Base-by-base conservation (phyloP, 35 echinoderm and acorn worm species). In the Eucidaris tribuloides region DNA sequence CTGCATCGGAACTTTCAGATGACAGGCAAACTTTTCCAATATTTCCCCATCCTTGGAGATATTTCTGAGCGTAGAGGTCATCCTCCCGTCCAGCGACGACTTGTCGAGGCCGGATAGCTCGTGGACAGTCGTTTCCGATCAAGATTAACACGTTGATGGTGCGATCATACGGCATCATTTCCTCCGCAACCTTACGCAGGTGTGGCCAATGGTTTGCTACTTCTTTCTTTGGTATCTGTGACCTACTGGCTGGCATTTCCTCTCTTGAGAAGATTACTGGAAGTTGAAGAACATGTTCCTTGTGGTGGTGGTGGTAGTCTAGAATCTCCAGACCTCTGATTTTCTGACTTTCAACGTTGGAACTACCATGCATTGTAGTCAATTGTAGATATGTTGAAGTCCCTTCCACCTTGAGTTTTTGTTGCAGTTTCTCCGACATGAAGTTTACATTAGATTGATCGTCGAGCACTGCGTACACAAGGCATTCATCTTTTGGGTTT, bases 41-140 rank as follows among this genome's bases (percentile, higher is more conserved):
- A 24, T 76, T 60, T 58, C 87, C 87, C 87, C 87, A 89, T 15
- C 79, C 87, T 4, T 82, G 56, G 18, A 71, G 35, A 40, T 78
- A 56, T 52, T 29, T 42, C 65, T 89, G 87, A 7, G 42, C 87
- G 39, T 82, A 89, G 7, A 79, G 87, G 24, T 82, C 39, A 43
- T 89, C 79, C 39, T 86, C 58, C 31, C 15, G 28, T 57, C 89
- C 83, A 43, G 49, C 60, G 42, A 41, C 80, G 7, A 91, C 83
- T 4, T 91, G 72, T 80, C 24, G 17, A 20, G 89, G 89, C 39
- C 54, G 56, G 5, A 86, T 30, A 22, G 7, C 76, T 6, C 76
- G 17, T 4, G 84, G 68, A 7, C 65, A 58, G 49, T 79, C 55
- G 72, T 55, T 79, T 0, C 84, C 84, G 34, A 87, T 87, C 4